These are phyloP conservation scores for Kryphioiulus occultus DNA, from an alignment of 2,888 invertebrate genomes.

Conservation along the genomic window DNA sequence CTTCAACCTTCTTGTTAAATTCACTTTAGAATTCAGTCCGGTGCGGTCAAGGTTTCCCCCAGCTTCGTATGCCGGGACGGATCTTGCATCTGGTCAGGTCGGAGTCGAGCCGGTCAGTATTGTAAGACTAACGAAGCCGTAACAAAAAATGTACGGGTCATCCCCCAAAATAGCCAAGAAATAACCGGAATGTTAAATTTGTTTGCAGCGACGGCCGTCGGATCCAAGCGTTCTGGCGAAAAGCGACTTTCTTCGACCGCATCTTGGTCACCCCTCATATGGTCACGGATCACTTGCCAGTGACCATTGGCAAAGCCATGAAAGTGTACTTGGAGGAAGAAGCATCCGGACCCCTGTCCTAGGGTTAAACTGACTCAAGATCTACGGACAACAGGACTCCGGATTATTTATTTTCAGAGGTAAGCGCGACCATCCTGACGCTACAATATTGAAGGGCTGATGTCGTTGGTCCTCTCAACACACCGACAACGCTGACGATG, in stretches of 20 bases:
- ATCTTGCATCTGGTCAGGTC: conserved; percentile 4
- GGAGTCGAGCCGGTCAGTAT: too few relatives aligned
- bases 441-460: too few relatives aligned
- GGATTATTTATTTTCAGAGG: too few relatives aligned
- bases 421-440: too few relatives aligned
- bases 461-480: too few relatives aligned
- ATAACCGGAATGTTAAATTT: too few relatives aligned
- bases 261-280: conserved; percentile 84
- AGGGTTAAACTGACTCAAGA: too few relatives aligned
- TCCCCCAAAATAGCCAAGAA: too few relatives aligned
- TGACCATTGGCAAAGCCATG: conserved; percentile 76
- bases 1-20: too few relatives aligned
- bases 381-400: too few relatives aligned
- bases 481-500: too few relatives aligned
- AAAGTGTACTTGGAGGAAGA: neutral
- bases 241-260: conserved; percentile 80
- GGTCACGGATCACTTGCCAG: conserved; percentile 85
- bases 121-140: neutral
- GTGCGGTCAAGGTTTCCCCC: conserved; percentile 61
- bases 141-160: too few relatives aligned
- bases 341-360: neutral
- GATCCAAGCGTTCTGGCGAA: conserved; percentile 69
- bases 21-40: neutral
- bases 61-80: conserved; percentile 79
- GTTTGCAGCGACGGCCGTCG: neutral